Percentiles rank a stretch among this genome's conserved stretches.
Evolutionary conservation across 2,113 vertebrate genomes (phyloP).

Genomic region (Arvicanthis niloticus): DNA sequence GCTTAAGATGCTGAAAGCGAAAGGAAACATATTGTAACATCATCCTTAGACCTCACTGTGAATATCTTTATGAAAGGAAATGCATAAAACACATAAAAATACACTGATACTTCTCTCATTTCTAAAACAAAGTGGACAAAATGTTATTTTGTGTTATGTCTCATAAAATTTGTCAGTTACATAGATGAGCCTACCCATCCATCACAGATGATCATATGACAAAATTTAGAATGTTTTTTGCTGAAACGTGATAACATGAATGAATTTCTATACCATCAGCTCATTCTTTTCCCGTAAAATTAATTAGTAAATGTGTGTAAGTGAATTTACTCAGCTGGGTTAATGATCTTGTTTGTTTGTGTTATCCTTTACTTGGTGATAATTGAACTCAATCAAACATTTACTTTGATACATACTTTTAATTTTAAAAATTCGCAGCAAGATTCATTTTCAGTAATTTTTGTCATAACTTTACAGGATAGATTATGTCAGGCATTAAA

Average conservation of each 20-base stretch:
- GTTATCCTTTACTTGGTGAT: background rate
- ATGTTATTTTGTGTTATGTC: background rate
- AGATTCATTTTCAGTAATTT: background rate
- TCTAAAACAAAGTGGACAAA: background rate
- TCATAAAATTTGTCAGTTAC: background rate
- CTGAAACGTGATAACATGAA: background rate
- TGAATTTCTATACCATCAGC: background rate
- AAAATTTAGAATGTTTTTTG: background rate
- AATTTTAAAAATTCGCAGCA: background rate
- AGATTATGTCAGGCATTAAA: background rate
- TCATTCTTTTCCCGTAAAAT: background rate
- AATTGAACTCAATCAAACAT: background rate
- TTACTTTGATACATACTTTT: background rate
- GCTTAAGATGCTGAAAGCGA: background rate
- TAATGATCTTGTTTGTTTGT: background rate
- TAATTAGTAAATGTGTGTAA: too few relatives aligned
- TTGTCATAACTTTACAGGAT: background rate
- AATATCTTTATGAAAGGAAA: background rate
- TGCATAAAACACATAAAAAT: background rate
- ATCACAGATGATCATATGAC: background rate
- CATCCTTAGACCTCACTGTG: background rate
- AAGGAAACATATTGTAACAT: background rate
- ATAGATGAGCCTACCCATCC: background rate
- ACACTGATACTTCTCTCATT: background rate
- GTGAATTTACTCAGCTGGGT: background rate